Evolutionary conservation across 2,888 invertebrate genomes (phyloP), one percentile per base, ranked within the genome.

Genomic region (Platycheirus rosarum): DNA sequence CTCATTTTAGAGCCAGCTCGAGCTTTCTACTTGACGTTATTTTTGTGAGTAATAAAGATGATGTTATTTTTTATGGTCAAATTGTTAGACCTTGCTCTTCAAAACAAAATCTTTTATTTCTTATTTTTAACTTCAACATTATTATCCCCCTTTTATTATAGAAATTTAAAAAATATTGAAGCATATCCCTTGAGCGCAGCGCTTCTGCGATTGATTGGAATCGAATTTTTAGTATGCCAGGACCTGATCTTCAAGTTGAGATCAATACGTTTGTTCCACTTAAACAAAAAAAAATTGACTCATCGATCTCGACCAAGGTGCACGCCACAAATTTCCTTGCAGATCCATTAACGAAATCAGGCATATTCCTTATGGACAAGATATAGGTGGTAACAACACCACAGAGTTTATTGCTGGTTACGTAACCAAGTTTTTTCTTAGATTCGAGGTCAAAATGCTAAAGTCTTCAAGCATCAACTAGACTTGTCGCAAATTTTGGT

Each of bases 221-320:
- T n/a, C 8, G 37, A 37, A 37, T 37, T 11, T 37, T 37, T 11
- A n/a, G 2, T 5, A 4, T 37, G 7, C 5, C n/a, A n/a, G n/a
- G n/a, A n/a, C n/a, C n/a, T n/a, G n/a, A n/a, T n/a, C n/a, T n/a
- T n/a, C n/a, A n/a, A 26, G 26, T 37, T 37, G 37, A 37, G 9
- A 2, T n/a, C n/a, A n/a, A 37, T 37, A 37, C 37, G n/a, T 37
- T 37, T 37, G 37, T 37, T 37, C 37, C 37, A n/a, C 37, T 37
- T 37, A 7, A 37, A 37, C 37, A n/a, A 37, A 37, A 4, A 37
- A n/a, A 11, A 8, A 8, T 37, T 11, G n/a, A 2, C 37, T 37
- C 37, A 37, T n/a, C 37, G n/a, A n/a, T 37, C 37, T 4, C 37
- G 11, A n/a, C 37, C 37, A 37, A 8, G 37, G 11, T 11, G 4